phyloP scores from a whole-genome alignment of 2,797 vertebrate species.

The Chelon labrosus region DNA sequence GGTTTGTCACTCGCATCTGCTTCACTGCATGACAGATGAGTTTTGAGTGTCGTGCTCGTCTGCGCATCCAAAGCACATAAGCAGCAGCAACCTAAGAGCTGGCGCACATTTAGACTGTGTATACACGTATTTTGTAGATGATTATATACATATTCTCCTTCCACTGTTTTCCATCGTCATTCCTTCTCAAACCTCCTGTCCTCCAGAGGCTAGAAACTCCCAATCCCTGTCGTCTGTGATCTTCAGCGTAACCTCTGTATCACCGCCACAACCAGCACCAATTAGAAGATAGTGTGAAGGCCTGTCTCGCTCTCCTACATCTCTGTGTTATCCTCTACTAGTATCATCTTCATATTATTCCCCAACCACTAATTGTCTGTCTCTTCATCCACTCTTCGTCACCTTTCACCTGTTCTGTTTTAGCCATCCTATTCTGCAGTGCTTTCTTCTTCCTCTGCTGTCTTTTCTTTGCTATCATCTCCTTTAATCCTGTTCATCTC shows the following conservation, averaged over 20 bases:
- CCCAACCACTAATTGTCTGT: conserved; percentile 6
- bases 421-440: neutral
- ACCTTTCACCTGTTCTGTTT: conserved; percentile 39
- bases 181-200: conserved; percentile 7
- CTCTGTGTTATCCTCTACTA: conserved; percentile 35
- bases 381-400: conserved; percentile 29
- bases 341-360: conserved; percentile 38
- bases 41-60: too few species aligned
- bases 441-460: conserved; percentile 2
- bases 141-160: too few species aligned
- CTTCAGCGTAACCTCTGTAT: conserved; percentile 9
- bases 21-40: too few species aligned
- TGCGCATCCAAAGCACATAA: too few species aligned
- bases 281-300: conserved; percentile 48
- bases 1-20: too few species aligned
- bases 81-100: too few species aligned
- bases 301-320: conserved; percentile 6
- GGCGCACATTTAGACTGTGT: too few species aligned
- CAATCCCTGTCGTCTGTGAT: conserved; percentile 28
- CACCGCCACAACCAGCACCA: conserved; percentile 29
- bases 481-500: conserved; percentile 36
- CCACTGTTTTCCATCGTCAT: conserved; percentile 4
- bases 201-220: conserved; percentile 9
- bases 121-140: too few species aligned
- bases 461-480: conserved; percentile 13